Evolutionary conservation across 2,797 vertebrate genomes (phyloP), one percentile per base, ranked within the genome.

Genomic region (Phataginus tetradactyla): DNA sequence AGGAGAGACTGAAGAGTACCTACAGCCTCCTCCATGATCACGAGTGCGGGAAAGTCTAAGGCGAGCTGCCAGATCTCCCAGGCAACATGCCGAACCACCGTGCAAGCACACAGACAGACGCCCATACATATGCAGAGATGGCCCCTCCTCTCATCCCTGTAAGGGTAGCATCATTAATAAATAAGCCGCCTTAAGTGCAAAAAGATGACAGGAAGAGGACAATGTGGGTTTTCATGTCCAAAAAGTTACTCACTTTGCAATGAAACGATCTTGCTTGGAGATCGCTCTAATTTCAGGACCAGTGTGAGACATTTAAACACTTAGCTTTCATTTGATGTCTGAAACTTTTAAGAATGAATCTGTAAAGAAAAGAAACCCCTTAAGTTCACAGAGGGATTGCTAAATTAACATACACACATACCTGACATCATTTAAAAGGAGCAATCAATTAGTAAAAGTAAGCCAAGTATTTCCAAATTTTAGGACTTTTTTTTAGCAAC

Each of bases 231-330:
- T 71, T 49, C 42, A n/a, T 6, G 18, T 79, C 42, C 42, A 79
- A 39, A 61, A 84, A 55, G 39, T 77, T 11, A 21, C 29, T 69
- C 9, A 64, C 29, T 27, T 92, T 86, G 51, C 59, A 66, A 49
- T 90, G 51, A 77, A 37, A 32, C 57, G 32, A 2, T 55, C 72
- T 93, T 63, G 15, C 15, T 55, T 86, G 39, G 51, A 94, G n/a
- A 69, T 37, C 51, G 80, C 53, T 79, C 77, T 84, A n/a, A 66
- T 53, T 90, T 81, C 23, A 51, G 59, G 27, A 59, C 45, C 55
- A 77, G 34, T 57, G 17, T 94, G 25, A 87, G 71, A 75, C 13
- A 53, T 42, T 77, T 83, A 59, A 78, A 10, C 49, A 27, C 90
- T 68, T 18, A 71, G 13, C 59, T 77, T 72, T 59, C 23, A 49